Conservation (phyloP, 2,888 invertebrate genomes). For the Lepidonotus clava region DNA sequence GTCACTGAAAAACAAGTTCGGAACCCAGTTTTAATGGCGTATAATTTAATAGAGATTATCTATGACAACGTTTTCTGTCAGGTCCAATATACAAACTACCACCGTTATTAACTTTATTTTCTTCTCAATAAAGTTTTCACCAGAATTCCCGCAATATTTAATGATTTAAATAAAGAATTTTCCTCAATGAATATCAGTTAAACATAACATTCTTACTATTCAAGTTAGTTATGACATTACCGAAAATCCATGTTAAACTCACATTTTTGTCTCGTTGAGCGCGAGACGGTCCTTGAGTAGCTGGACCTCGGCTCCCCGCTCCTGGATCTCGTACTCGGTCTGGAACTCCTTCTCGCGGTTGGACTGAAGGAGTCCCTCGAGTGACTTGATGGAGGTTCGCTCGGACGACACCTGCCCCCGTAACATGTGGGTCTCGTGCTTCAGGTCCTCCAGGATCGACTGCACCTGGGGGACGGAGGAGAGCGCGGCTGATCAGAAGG, state of each 20-base stretch:
- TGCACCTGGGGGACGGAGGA: constrained; percentile 74
- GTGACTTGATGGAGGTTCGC: constrained; percentile 73
- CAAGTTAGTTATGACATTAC: no score
- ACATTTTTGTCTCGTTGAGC: constrained; percentile 80
- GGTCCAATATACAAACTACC: no score
- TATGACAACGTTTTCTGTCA: no score
- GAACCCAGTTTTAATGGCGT: no score
- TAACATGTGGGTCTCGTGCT: constrained; percentile 74
- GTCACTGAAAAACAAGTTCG: constrained; percentile 74
- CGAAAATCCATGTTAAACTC: constrained; percentile 64
- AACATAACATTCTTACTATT: no score
- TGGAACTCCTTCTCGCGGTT: constrained; percentile 81
- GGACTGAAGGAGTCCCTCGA: constrained; percentile 78
- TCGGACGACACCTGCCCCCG: constrained; percentile 75
- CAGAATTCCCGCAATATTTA: no score
- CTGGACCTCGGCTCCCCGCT: constrained; percentile 78
- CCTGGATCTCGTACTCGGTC: constrained; percentile 77
- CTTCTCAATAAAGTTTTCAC: no score
- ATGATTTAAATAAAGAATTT: no score
- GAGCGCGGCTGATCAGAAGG: no score
- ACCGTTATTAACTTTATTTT: no score
- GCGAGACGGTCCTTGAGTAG: constrained; percentile 79
- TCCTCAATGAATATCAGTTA: no score
- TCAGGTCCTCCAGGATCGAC: constrained; percentile 72
- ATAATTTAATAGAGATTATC: no score